Base-by-base conservation (phyloP, 2,113 vertebrate genomes). In the Rhinolophus ferrumequinum region DNA sequence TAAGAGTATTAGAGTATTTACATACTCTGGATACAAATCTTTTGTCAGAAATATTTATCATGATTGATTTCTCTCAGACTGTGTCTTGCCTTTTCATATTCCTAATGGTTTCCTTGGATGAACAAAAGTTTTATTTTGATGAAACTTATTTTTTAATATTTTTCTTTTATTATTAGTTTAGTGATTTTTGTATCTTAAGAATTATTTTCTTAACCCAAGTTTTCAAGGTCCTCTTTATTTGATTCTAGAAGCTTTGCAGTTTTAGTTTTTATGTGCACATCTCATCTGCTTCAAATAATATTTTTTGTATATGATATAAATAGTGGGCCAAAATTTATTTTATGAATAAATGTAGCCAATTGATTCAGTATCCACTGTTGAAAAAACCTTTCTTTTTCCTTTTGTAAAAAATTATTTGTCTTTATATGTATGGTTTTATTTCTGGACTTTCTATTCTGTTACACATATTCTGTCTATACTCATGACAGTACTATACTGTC, bases 241-340 rank as follows among this genome's bases (percentile, higher is more conserved):
- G 75, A 56, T 62, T 85, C 50, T 64, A 50, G 7, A 92, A 64
- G 15, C 5, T 67, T 60, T 44, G 28, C 4, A 41, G 8, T 56
- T 73, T 69, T 80, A 80, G 41, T 44, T 44, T 44, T 44, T 44
- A 44, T 44, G 4, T 88, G 24, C 54, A 22, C 4, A 81, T 75
- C 3, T 35, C 19, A 88, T 28, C 2, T 94, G 64, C 4, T 75
- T 80, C 8, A 38, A 67, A 73, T 67, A 79, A 6, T 82, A 73
- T 54, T 94, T 95, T 95, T 62, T 67, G 38, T 85, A 2, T 44
- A 44, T 44, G 8, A 2, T 41, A 72, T 58, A 4, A 86, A 26
- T 52, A 89, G 54, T 83, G n/a, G 38, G 41, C 66, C 18, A 58
- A 70, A 89, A 58, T 41, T 85, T 69, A 75, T 94, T 85, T 92